A percentile compares a stretch with the other conserved stretches of the same genome.
These are phyloP conservation scores for Arizona elegans DNA, from an alignment of 2,113 vertebrate species.

Conservation along the genomic window DNA sequence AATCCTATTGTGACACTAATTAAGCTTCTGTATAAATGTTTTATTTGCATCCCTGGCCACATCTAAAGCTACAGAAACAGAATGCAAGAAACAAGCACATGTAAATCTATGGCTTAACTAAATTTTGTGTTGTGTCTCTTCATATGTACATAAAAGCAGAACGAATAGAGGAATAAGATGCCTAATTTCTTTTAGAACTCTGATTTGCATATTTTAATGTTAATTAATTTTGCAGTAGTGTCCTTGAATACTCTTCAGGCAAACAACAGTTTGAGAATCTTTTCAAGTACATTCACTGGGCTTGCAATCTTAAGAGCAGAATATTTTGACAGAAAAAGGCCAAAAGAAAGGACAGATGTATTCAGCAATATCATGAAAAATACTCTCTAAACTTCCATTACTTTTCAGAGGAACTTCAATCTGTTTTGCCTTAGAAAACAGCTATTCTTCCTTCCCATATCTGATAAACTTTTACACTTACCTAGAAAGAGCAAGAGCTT, in stretches of 20 bases:
- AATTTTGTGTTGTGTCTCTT: neutral
- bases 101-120: neutral
- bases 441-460: conserved; percentile 6
- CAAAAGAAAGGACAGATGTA: neutral
- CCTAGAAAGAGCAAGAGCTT: neutral
- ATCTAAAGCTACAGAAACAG: neutral
- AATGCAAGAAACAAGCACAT: neutral
- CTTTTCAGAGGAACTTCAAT: conserved; percentile 16
- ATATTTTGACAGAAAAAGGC: conserved; percentile 10
- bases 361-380: neutral
- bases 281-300: neutral
- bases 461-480: conserved; percentile 28
- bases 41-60: neutral
- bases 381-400: conserved; percentile 9
- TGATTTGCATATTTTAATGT: neutral
- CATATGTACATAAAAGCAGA: neutral
- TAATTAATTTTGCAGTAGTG: neutral
- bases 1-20: neutral
- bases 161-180: neutral
- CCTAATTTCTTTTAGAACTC: conserved; percentile 1
- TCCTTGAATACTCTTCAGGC: conserved; percentile 16
- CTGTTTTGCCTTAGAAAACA: conserved; percentile 4
- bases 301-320: neutral
- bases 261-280: conserved; percentile 13
- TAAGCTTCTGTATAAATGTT: neutral